Evolutionary conservation across 2,113 vertebrate species (phyloP).

Genomic region (Myocastor coypus): DNA sequence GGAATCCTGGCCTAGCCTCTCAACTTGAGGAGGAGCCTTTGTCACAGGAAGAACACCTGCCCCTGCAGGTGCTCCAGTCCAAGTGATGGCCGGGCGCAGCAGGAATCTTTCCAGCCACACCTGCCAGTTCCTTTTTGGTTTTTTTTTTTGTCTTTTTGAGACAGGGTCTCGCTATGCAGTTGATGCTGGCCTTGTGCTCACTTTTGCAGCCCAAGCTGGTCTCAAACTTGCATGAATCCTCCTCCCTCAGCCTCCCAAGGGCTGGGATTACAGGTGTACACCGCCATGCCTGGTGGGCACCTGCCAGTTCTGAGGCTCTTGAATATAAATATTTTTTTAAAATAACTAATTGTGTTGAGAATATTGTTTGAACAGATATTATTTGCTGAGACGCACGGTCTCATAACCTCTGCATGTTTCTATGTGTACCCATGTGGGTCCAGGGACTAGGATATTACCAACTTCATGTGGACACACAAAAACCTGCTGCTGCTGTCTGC

Average conservation of each 20-base stretch:
- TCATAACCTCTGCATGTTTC: neutral
- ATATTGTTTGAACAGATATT: neutral
- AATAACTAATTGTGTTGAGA: constrained; percentile 6
- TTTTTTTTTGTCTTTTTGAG: no score
- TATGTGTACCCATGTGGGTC: neutral
- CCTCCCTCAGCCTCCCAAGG: no score
- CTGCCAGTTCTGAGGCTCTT: neutral
- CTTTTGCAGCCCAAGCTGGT: no score
- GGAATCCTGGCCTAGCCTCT: neutral
- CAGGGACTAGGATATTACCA: neutral
- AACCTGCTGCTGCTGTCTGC: neutral
- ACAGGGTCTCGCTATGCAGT: no score
- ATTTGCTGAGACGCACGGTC: neutral
- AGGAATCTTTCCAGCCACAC: neutral
- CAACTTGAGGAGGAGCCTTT: neutral
- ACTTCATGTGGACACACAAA: neutral
- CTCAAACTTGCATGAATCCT: no score
- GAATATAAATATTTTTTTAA: constrained; percentile 58
- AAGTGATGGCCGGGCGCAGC: neutral
- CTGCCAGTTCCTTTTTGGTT: neutral
- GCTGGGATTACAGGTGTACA: no score
- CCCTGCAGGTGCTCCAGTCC: constrained; percentile 56
- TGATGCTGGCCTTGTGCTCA: no score
- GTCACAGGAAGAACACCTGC: constrained; percentile 45
- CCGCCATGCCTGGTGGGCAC: no score